Conservation (phyloP, 1,140 invertebrate genomes). For the Papilio aristodemus region DNA sequence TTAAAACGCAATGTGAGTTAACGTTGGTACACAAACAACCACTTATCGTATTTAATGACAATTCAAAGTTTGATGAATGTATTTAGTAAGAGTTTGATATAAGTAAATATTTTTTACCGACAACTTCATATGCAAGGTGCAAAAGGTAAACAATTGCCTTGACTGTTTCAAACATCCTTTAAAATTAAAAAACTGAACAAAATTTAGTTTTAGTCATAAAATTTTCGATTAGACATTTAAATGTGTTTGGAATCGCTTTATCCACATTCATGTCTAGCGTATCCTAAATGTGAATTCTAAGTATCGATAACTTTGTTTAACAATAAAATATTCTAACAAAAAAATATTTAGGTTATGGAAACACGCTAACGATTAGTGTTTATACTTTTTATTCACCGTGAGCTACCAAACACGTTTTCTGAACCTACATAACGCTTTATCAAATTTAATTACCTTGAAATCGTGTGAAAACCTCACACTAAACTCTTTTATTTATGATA, state of each 20-base stretch:
- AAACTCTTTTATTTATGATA: conserved; percentile 1
- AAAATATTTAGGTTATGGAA: neutral
- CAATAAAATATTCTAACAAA: no score
- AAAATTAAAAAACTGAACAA: neutral
- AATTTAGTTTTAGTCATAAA: neutral
- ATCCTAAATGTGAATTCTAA: no score
- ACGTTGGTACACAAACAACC: conserved; percentile 20
- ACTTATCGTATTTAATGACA: neutral
- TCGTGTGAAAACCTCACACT: conserved; percentile 31
- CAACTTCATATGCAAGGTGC: neutral
- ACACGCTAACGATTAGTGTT: neutral
- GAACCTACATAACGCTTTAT: conserved; percentile 29
- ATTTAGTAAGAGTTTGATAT: neutral
- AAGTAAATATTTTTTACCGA: neutral
- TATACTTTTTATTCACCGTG: neutral
- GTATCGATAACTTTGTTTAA: no score
- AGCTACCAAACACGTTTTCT: conserved; percentile 6
- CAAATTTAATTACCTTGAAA: conserved; percentile 28
- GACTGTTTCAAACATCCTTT: neutral
- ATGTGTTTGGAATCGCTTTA: no score
- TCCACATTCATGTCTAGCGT: no score
- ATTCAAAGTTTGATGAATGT: neutral
- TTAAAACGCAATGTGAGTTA: no score
- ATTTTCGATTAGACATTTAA: no score
- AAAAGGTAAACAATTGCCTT: neutral